Conservation (phyloP, 37 sponge, comb jelly and placozoan species). For the Aphrocallistes beatrix region DNA sequence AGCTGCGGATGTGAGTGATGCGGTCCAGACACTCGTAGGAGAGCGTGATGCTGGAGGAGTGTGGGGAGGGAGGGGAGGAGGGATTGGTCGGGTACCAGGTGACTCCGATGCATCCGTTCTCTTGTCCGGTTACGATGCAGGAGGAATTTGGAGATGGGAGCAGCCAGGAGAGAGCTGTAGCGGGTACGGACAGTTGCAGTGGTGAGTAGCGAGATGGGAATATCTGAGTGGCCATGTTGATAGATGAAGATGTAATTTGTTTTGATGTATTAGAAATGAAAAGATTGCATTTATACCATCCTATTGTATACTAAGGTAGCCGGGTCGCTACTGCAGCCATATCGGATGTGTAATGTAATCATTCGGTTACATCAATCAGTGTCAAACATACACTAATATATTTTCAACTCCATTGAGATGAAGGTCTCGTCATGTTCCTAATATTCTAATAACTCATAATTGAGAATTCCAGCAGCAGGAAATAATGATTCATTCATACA, state of each 20-base stretch:
- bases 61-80: background rate
- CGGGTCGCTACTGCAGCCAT: conserved; percentile 15
- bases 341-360: too few species aligned
- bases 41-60: background rate
- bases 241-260: background rate
- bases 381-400: too few species aligned
- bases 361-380: too few species aligned
- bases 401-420: too few species aligned
- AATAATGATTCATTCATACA: too few species aligned
- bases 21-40: background rate
- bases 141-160: background rate
- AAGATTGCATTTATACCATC: too few species aligned
- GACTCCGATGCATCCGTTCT: background rate
- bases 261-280: background rate
- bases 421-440: too few species aligned
- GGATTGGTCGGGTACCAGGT: background rate
- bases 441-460: too few species aligned
- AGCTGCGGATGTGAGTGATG: background rate
- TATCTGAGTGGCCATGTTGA: background rate
- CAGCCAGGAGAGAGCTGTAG: background rate
- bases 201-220: background rate
- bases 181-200: background rate
- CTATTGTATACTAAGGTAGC: too few species aligned
- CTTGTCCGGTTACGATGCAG: background rate
- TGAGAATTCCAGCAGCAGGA: too few species aligned